A percentile compares a stretch with the other conserved stretches of the same genome.
These are phyloP conservation scores for Lutjanus argentimaculatus DNA, from an alignment of 2,797 vertebrate genomes.

Conservation along the genomic window DNA sequence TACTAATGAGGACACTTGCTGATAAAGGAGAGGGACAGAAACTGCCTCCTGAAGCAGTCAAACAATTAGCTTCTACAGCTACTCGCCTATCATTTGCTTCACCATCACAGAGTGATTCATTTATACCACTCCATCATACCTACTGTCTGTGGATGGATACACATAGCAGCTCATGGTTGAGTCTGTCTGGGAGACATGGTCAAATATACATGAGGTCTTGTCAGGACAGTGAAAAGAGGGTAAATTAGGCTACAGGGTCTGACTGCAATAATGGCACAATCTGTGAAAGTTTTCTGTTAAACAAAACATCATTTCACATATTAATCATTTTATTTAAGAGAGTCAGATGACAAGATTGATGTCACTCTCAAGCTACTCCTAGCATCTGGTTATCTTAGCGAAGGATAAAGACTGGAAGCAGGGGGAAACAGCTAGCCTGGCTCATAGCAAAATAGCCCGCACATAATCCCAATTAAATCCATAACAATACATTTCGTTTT, in stretches of 20 bases:
- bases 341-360: background rate
- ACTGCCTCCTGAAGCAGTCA: conserved; percentile 50
- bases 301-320: background rate
- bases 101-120: conserved; percentile 9
- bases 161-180: background rate
- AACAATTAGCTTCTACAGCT: conserved; percentile 42
- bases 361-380: no score
- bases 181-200: background rate
- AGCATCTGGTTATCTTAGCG: background rate
- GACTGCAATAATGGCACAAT: background rate
- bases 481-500: background rate
- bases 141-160: background rate
- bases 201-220: conserved; percentile 12
- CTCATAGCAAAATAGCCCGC: background rate
- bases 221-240: background rate
- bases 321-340: background rate
- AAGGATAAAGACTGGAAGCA: background rate
- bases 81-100: background rate
- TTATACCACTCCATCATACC: background rate
- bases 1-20: conserved; percentile 56
- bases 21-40: conserved; percentile 45
- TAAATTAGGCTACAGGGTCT: background rate
- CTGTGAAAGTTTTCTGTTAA: background rate
- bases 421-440: background rate
- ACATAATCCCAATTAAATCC: background rate